Base-by-base conservation (phyloP, 2,113 vertebrate genomes). In the pig (Sus scrofa) region DNA sequence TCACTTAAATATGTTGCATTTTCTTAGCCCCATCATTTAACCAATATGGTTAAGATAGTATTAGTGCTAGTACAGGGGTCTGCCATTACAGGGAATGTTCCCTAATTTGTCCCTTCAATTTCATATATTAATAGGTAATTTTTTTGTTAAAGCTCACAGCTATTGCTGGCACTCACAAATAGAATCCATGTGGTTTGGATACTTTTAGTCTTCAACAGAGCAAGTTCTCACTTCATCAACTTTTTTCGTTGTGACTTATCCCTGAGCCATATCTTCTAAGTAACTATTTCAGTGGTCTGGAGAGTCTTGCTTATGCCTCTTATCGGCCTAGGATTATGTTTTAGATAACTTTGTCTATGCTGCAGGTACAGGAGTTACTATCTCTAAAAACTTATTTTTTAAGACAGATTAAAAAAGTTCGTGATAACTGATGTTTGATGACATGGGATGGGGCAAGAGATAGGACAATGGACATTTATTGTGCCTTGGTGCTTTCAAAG, bases 401-500 rank as follows among this genome's bases (percentile, higher is more conserved):
- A 82, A 91, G 19, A 32, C 16, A 32, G 13, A 77, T 96, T 58
- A 79, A 86, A 92, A 93, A 89, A 62, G 5, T 84, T 85, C 37
- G 39, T 97, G 50, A 10, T 75, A 81, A 81, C 27, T 81, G 39
- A 84, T 92, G 5, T 87, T 78, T 94, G 86, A 87, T 96, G 44
- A 50, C 30, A 44, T 93, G 30, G 27, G 27, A 56, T 8, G 12
- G 26, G n/a, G 10, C 24, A 86, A 78, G 26, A 15, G 30, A 74
- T 52, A 3, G 71, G 27, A 89, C 27, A 88, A 15, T 70, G 32
- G 30, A 63, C 63, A 13, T 63, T 89, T 83, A 56, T 90, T 96
- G 58, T 94, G 20, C 50, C 75, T 96, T 92, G 12, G 2, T 89
- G 30, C 30, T 97, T 94, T 94, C 85, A 90, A 94, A 96, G 85